Evolutionary conservation across 1,140 invertebrate species (phyloP), one percentile per base, ranked within the genome.

Genomic region (Drosophila parvula): DNA sequence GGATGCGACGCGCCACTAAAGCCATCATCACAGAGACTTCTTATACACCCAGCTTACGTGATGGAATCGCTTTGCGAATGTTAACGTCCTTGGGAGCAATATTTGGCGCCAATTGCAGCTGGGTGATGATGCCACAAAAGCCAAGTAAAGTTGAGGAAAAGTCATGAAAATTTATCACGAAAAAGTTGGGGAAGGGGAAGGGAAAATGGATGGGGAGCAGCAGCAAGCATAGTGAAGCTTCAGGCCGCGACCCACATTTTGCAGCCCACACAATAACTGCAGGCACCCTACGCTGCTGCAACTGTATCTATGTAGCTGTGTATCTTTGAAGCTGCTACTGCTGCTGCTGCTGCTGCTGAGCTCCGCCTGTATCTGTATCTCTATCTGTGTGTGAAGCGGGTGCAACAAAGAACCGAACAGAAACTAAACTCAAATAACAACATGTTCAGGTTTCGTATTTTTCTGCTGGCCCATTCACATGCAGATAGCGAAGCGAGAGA

Each of bases 381-480:
- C 28, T 30, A 44, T 51, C n/a, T 43, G 34, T 47, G 32, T 51
- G 62, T n/a, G n/a, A 41, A 65, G 65, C 62, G 47, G 59, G 36
- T 76, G 81, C 65, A 70, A 60, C 74, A 86, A 78, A 70, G 74
- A 79, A 71, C 68, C 55, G 14, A 78, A 62, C 47, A 51, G 59
- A 55, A 73, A 78, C 69, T 82, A 79, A 88, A 88, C 83, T 85
- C 75, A 88, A 85, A 88, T 88, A 76, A 82, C 81, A 88, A 75
- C 78, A 84, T 85, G 43, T 61, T 78, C 62, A 55, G 62, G 63
- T 81, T 64, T 74, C 63, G 47, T 64, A 64, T 75, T 68, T 70
- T 67, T 60, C 62, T 81, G 79, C 55, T 71, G 36, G 58, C 59
- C 57, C 76, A 73, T 73, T 73, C 75, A 60, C 79, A 82, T 47